A percentile compares a stretch with the other conserved stretches of the same genome.
Conservation (phyloP, 2,113 vertebrate species). For the Oplegnathus fasciatus region DNA sequence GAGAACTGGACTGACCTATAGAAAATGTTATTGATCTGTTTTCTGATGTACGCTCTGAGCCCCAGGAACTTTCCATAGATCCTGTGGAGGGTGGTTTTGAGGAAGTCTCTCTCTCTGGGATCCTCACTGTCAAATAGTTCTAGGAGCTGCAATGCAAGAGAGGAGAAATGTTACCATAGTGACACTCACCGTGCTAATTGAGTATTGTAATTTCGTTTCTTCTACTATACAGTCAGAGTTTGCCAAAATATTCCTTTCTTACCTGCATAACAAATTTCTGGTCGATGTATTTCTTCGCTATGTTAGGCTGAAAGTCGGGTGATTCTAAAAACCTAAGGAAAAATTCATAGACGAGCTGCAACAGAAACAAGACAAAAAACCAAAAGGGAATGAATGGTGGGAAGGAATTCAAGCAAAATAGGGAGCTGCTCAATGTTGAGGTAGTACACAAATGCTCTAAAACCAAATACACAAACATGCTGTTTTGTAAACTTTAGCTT, state of each 20-base stretch:
- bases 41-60: constrained; percentile 96
- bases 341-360: constrained; percentile 99
- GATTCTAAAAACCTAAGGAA: constrained; percentile 99
- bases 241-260: constrained; percentile 44
- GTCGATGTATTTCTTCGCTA: constrained; percentile 99
- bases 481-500: background rate
- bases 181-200: background rate
- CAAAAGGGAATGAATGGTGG: background rate
- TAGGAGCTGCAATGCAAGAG: constrained; percentile 87
- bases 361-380: constrained; percentile 52
- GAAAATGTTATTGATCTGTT: constrained; percentile 99
- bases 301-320: constrained; percentile 97
- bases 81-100: constrained; percentile 98
- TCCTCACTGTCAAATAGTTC: constrained; percentile 99
- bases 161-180: background rate
- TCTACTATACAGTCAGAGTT: background rate
- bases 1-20: constrained; percentile 90
- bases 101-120: constrained; percentile 97
- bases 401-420: background rate
- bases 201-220: background rate
- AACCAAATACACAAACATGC: background rate
- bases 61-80: constrained; percentile 99
- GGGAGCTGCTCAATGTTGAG: background rate
- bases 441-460: background rate
- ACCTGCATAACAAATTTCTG: constrained; percentile 99